Conservation (phyloP, 35 echinoderm and acorn worm genomes). For the Apostichopus californicus region DNA sequence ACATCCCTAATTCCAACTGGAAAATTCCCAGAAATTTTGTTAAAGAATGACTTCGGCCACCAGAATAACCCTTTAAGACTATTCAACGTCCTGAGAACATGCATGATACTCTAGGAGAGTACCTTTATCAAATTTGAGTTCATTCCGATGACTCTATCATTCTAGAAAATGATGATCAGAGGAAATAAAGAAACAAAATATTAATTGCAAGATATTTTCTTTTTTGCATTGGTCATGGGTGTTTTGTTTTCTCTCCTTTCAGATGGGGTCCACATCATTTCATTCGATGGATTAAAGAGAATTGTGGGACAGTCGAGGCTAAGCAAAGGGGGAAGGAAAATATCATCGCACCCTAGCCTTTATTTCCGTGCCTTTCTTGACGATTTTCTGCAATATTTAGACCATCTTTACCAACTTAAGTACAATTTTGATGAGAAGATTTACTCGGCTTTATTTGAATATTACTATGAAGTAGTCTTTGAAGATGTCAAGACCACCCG, state of each 20-base stretch:
- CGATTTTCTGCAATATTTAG: constrained; percentile 28
- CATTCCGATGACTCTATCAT: too few relatives aligned
- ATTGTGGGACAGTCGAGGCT: constrained; percentile 45
- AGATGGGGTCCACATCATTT: constrained; percentile 37
- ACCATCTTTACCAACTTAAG: constrained; percentile 61
- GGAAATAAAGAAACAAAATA: too few relatives aligned
- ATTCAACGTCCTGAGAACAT: background rate
- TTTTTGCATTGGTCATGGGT: background rate
- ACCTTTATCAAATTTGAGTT: too few relatives aligned
- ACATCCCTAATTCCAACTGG: too few relatives aligned
- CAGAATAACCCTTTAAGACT: background rate
- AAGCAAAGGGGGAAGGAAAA: constrained; percentile 37
- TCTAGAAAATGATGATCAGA: too few relatives aligned
- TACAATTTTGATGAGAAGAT: constrained; percentile 71
- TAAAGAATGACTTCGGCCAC: too few relatives aligned
- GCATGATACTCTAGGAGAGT: too few relatives aligned
- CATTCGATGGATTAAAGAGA: constrained; percentile 37
- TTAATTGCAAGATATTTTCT: background rate
- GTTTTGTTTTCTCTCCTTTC: constrained; percentile 1
- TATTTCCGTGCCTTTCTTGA: constrained; percentile 51
- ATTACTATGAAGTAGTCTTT: constrained; percentile 75
- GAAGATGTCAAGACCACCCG: constrained; percentile 47
- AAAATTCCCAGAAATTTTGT: too few relatives aligned
- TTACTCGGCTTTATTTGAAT: constrained; percentile 75
- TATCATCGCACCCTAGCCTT: background rate